These are phyloP conservation scores for Papilio protenor DNA, from an alignment of 2,888 invertebrate genomes.

Conservation along the genomic window DNA sequence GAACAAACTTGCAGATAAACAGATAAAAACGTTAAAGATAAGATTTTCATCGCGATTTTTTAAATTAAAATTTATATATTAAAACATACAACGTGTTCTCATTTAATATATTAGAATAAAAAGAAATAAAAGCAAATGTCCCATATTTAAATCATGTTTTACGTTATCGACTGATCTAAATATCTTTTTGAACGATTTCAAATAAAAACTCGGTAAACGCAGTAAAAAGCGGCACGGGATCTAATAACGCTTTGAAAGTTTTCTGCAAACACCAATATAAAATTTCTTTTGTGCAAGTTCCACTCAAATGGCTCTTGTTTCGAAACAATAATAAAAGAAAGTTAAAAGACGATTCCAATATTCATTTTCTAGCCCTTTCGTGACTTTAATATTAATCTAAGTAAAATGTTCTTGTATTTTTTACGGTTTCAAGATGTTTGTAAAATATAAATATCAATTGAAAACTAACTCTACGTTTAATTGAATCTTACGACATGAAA, in stretches of 20 bases:
- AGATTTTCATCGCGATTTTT: too few relatives aligned
- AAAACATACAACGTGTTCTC: not conserved
- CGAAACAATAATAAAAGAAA: slow-evolving; percentile 26
- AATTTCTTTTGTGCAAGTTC: slow-evolving; percentile 28
- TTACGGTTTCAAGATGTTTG: not conserved
- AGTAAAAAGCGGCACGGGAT: slow-evolving; percentile 4
- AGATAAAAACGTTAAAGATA: too few relatives aligned
- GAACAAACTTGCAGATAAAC: too few relatives aligned
- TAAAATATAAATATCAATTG: not conserved
- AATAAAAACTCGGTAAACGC: slow-evolving; percentile 15
- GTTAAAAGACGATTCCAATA: slow-evolving; percentile 19
- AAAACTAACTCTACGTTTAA: not conserved
- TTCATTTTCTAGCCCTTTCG: slow-evolving; percentile 5
- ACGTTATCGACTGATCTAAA: not conserved
- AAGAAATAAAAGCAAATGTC: not conserved
- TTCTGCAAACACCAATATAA: slow-evolving; percentile 27
- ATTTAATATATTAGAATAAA: not conserved
- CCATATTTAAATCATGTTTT: not conserved
- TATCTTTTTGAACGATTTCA: slow-evolving; percentile 7
- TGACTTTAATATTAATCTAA: slow-evolving; percentile 6
- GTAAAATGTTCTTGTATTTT: slow-evolving; percentile 2
- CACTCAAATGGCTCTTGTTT: slow-evolving; percentile 28
- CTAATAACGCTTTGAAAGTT: slow-evolving; percentile 26
- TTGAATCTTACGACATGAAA: not conserved
- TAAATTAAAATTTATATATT: too few relatives aligned